Base-by-base conservation (phyloP, 2,888 invertebrate species). In the Dryobotodes eremita region DNA sequence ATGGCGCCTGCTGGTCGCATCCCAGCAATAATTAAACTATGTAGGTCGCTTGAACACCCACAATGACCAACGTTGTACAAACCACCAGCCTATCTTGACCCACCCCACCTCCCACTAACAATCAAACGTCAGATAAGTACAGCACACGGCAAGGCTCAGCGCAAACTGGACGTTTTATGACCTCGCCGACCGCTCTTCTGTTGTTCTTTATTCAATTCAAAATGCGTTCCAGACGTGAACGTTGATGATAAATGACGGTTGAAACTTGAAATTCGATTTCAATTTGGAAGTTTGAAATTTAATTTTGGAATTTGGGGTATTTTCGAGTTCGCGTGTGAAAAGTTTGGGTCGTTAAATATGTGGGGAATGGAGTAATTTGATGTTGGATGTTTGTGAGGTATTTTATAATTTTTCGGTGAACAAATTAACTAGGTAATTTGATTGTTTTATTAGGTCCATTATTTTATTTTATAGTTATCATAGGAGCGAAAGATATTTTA, bases 41-140 rank as follows among this genome's bases (percentile, higher is more conserved):
- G 96, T 96, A 95, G 96, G 96, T 95, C 96, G 95, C 90, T 90
- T 91, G 94, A 91, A 93, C 96, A 95, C 96, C 96, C 94, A 96
- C 96, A 94, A 93, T 92, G 93, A 90, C 90, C 91, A 91, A 90
- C 93, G 92, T 92, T 94, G 92, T 94, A 90, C 90, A 86, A 86
- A 89, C 85, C 89, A 90, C 94, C 92, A 93, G 87, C 79, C 31
- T 88, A 88, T 42, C 80, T 76, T 88, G 94, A 91, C 90, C 92
- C 92, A 88, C 91, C 91, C 89, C 90, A 87, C 91, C 92, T 92
- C 92, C 91, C 91, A 86, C 90, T 88, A 90, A 92, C 92, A 92
- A 91, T 91, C 89, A 89, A 91, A 90, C 86, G 85, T 84, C 89
- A 85, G 85, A 86, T 85, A 82, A 82, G 84, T 83, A 82, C 87